Evolutionary conservation across 2,113 vertebrate genomes (phyloP).

Genomic region (Vireo altiloquus): DNA sequence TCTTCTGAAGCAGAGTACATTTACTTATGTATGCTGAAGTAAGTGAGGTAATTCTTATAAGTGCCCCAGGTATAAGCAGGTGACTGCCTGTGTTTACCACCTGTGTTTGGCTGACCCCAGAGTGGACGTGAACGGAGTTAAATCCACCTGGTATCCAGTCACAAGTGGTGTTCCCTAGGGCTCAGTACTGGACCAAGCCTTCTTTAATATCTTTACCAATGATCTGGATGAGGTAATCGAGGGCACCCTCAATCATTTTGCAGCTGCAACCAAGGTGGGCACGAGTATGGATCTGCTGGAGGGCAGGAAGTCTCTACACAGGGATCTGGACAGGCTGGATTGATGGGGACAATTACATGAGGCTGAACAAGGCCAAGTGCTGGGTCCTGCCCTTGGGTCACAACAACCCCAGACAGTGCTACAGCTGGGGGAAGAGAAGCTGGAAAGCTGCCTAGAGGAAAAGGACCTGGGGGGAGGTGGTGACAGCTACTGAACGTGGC

Average conservation of each 20-base stretch:
- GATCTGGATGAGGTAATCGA: background rate
- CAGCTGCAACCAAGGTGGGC: background rate
- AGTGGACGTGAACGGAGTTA: fast-evolving
- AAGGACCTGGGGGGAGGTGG: background rate
- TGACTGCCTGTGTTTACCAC: background rate
- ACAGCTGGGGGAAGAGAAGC: background rate
- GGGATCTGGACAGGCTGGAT: background rate
- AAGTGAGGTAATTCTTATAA: background rate
- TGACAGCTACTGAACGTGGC: no score
- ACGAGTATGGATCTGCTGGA: background rate
- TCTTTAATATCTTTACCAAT: background rate
- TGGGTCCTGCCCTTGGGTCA: background rate
- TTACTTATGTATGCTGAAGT: background rate
- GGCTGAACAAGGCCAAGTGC: background rate
- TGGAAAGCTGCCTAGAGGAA: background rate
- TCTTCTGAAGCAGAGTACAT: background rate
- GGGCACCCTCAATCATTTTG: background rate
- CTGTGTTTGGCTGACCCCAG: background rate
- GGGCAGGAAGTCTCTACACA: background rate
- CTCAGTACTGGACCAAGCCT: background rate
- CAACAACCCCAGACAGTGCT: background rate
- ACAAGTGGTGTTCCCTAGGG: background rate
- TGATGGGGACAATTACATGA: background rate
- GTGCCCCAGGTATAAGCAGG: background rate
- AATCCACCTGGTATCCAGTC: background rate